A percentile compares a stretch with the other conserved stretches of the same genome.
phyloP scores from a whole-genome alignment of 2,113 vertebrate genomes.

The Triplophysa rosa region DNA sequence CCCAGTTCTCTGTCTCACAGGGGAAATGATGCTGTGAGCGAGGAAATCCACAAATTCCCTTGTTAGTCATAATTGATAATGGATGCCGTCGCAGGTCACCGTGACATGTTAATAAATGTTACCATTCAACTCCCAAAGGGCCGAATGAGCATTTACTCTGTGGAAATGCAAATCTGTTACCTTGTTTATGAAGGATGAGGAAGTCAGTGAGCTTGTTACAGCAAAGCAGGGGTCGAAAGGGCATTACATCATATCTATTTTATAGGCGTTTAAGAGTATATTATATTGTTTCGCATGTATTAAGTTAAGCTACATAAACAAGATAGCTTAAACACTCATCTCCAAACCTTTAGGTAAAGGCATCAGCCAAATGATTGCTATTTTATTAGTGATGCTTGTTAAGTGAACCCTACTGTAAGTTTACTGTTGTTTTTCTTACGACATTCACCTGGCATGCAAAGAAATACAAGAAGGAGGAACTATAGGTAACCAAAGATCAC shows the following conservation, averaged over 20 bases:
- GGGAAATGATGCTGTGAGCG: slow-evolving; percentile 41
- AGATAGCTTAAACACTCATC: neutral
- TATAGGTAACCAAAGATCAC: too few species aligned
- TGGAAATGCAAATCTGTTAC: slow-evolving; percentile 6
- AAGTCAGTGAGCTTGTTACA: slow-evolving; percentile 6
- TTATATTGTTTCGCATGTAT: neutral
- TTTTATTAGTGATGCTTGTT: neutral
- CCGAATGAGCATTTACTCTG: slow-evolving; percentile 15
- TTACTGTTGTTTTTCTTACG: too few species aligned
- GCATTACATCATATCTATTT: neutral
- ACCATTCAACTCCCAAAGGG: slow-evolving; percentile 8
- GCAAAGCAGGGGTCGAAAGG: slow-evolving; percentile 2
- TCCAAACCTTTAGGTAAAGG: neutral
- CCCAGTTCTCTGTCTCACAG: slow-evolving; percentile 36
- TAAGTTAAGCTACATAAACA: neutral
- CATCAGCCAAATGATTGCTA: neutral
- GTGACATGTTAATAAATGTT: slow-evolving; percentile 45
- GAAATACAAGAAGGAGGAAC: too few species aligned
- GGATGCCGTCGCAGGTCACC: slow-evolving; percentile 6
- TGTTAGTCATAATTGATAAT: slow-evolving; percentile 48
- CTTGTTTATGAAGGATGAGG: slow-evolving; percentile 1
- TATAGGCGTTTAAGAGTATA: slow-evolving; percentile 3
- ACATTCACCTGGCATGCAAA: too few species aligned
- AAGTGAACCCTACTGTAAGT: too few species aligned
- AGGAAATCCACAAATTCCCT: slow-evolving; percentile 30